Conservation (phyloP, 2,888 invertebrate species). For the Chrysina gloriosa region DNA sequence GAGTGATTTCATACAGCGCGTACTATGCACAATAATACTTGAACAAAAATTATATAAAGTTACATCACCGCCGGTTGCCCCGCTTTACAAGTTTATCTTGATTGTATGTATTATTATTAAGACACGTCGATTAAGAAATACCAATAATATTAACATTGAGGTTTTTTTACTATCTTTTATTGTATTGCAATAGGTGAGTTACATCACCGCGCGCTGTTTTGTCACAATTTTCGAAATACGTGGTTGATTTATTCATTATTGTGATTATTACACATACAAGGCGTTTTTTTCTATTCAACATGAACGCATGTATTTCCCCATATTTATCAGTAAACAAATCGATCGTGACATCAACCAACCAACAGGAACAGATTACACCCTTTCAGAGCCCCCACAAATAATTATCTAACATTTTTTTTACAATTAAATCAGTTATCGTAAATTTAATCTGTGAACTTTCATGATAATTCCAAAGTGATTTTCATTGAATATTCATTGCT, state of each 20-base stretch:
- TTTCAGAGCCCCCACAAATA: not conserved
- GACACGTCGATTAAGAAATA: conserved; percentile 24
- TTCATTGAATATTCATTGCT: no score
- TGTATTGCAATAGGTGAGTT: conserved; percentile 17
- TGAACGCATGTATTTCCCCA: conserved; percentile 12
- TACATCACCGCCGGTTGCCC: conserved; percentile 15
- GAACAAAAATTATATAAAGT: conserved; percentile 29
- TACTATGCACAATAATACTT: conserved; percentile 10
- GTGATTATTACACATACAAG: conserved; percentile 25
- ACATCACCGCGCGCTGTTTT: conserved; percentile 30
- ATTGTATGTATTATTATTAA: conserved; percentile 16
- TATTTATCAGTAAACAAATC: conserved; percentile 28
- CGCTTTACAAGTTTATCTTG: conserved; percentile 30
- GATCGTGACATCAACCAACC: conserved; percentile 17
- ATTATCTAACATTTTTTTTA: conserved; percentile 3
- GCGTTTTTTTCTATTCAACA: not conserved
- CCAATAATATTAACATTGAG: conserved; percentile 24
- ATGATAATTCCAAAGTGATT: no score
- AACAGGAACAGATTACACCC: conserved; percentile 1
- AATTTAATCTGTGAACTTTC: no score
- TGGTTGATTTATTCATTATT: conserved; percentile 14
- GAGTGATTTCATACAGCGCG: conserved; percentile 20
- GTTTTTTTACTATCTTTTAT: conserved; percentile 26
- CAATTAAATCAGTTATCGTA: not conserved
- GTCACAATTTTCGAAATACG: conserved; percentile 30